Conservation (phyloP, 1,140 invertebrate species). For the Sarcophaga bullata region DNA sequence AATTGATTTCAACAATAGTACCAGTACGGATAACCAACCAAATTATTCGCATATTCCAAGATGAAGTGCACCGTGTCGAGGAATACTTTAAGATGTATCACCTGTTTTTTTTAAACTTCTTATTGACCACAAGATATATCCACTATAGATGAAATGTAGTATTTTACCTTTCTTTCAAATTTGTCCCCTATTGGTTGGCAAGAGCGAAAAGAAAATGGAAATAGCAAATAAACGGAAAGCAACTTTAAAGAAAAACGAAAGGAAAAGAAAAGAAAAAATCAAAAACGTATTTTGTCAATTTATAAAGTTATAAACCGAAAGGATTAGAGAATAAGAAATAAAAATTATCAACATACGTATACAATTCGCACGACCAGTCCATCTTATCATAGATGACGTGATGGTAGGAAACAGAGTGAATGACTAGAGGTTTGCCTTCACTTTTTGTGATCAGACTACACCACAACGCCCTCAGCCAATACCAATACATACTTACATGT, state of each 20-base stretch:
- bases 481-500: not conserved
- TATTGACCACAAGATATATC: no score
- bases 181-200: not conserved
- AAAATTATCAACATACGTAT: not conserved
- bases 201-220: not conserved
- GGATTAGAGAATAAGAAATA: not conserved
- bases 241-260: not conserved
- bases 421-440: not conserved
- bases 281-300: not conserved
- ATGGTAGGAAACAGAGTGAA: not conserved
- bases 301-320: slow-evolving; percentile 5
- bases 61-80: no score
- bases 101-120: no score
- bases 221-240: not conserved
- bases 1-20: not conserved
- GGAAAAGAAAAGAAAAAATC: no score
- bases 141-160: no score
- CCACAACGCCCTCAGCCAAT: no score
- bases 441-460: not conserved
- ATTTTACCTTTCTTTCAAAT: no score
- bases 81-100: no score
- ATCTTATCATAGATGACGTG: not conserved
- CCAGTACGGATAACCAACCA: not conserved
- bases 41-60: no score
- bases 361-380: not conserved